These are phyloP conservation scores for Eristalis pertinax DNA, from an alignment of 2,888 invertebrate genomes.

Conservation along the genomic window DNA sequence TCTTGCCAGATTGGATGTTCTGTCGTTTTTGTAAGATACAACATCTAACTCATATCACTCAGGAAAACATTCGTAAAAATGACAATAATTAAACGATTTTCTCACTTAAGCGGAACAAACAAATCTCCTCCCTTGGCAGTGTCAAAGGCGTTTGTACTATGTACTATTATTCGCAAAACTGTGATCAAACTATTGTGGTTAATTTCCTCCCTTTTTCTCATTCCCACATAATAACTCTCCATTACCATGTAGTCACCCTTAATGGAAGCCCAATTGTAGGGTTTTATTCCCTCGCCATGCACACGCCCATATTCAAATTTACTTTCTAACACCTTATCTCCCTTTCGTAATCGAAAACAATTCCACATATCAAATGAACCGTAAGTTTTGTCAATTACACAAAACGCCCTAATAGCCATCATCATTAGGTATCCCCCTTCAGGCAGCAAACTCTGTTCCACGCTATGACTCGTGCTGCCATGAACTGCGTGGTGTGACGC, in stretches of 20 bases:
- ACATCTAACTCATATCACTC: too few species aligned
- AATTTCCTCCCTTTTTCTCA: background rate
- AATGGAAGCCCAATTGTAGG: background rate
- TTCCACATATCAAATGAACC: constrained; percentile 7
- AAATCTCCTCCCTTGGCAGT: background rate
- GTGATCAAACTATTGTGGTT: background rate
- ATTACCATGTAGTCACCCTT: background rate
- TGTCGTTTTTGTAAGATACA: too few species aligned
- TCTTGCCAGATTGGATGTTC: too few species aligned
- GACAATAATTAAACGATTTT: too few species aligned
- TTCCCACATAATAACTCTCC: background rate
- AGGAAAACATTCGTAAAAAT: too few species aligned
- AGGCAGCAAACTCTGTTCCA: background rate
- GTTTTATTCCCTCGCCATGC: background rate
- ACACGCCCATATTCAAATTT: background rate
- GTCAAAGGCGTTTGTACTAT: background rate
- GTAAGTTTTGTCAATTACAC: constrained; percentile 14
- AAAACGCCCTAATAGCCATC: background rate
- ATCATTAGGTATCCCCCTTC: background rate
- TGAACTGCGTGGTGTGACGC: constrained; percentile 32
- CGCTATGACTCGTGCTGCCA: background rate
- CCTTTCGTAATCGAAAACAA: background rate
- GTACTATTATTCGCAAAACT: background rate
- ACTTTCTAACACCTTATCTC: background rate
- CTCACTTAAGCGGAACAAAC: background rate